Conservation (phyloP, 2,113 vertebrate genomes). For the Condylura cristata region DNA sequence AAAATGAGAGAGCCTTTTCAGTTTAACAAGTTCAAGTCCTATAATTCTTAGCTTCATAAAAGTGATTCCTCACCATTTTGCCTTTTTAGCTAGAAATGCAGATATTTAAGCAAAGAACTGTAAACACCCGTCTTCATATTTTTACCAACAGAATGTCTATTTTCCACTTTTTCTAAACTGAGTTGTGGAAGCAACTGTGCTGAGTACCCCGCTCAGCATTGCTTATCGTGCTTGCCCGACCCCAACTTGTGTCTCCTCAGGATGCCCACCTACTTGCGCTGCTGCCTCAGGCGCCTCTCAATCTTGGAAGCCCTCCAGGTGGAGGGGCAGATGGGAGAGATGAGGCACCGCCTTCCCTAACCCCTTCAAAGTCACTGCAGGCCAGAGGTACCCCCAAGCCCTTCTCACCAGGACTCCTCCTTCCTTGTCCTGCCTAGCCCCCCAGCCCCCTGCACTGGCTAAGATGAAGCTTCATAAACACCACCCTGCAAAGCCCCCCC, state of each 20-base stretch:
- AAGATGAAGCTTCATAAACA: neutral
- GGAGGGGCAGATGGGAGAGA: neutral
- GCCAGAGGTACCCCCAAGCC: too few species aligned
- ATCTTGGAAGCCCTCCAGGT: neutral
- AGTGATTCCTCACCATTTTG: neutral
- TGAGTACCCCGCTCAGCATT: neutral
- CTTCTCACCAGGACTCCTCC: accelerated
- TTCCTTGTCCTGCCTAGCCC: too few species aligned
- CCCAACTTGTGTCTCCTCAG: neutral
- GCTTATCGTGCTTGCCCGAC: accelerated
- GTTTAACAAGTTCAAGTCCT: neutral
- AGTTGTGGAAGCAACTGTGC: neutral
- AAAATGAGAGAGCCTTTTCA: constrained; percentile 24
- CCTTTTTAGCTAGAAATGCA: constrained; percentile 10
- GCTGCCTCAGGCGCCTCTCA: neutral
- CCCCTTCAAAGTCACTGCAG: neutral
- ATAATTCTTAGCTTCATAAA: constrained; percentile 9
- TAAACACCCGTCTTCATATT: constrained; percentile 25
- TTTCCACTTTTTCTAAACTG: neutral
- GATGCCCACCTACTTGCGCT: accelerated
- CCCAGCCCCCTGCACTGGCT: too few species aligned
- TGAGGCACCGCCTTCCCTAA: neutral
- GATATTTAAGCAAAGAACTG: neutral
- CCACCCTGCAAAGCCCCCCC: neutral
- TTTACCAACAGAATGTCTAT: constrained; percentile 9